These are phyloP conservation scores for Kobus ellipsiprymnus DNA, from an alignment of 2,113 vertebrate genomes.

Conservation along the genomic window DNA sequence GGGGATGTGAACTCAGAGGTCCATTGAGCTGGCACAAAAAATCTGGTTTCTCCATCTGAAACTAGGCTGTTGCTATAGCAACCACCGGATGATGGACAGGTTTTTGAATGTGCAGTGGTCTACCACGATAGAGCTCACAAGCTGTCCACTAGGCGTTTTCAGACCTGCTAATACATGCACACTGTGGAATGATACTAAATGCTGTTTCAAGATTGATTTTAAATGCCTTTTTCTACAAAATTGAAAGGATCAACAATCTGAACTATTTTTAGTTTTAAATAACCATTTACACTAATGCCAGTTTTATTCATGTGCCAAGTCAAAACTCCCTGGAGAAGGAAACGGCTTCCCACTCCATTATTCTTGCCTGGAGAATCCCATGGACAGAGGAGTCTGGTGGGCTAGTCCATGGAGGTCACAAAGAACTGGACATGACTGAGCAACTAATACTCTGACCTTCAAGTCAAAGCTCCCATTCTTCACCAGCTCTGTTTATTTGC, in stretches of 20 bases:
- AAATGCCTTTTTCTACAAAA: constrained; percentile 34
- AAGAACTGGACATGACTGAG: not conserved
- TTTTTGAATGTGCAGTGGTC: constrained; percentile 79
- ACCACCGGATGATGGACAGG: constrained; percentile 82
- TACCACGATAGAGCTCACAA: constrained; percentile 75
- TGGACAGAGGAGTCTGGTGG: not conserved
- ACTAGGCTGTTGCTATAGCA: constrained; percentile 84
- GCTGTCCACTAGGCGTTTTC: constrained; percentile 73
- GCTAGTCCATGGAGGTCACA: not conserved
- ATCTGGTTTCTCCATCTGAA: constrained; percentile 77
- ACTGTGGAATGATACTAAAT: constrained; percentile 63
- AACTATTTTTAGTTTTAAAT: constrained; percentile 64
- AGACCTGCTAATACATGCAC: constrained; percentile 63
- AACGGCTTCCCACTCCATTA: not conserved
- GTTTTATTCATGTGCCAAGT: constrained; percentile 54
- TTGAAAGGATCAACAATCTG: constrained; percentile 49
- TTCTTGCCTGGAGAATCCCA: not conserved
- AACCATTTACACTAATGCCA: constrained; percentile 39
- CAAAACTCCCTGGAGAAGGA: not conserved
- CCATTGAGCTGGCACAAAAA: constrained; percentile 66
- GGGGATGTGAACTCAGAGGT: constrained; percentile 64
- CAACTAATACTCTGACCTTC: not conserved
- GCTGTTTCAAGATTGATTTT: constrained; percentile 51
- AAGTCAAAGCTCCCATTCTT: constrained; percentile 49
- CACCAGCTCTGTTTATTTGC: constrained; percentile 41